Conservation (phyloP, 2,888 invertebrate genomes). For the Lysandra bellargus region DNA sequence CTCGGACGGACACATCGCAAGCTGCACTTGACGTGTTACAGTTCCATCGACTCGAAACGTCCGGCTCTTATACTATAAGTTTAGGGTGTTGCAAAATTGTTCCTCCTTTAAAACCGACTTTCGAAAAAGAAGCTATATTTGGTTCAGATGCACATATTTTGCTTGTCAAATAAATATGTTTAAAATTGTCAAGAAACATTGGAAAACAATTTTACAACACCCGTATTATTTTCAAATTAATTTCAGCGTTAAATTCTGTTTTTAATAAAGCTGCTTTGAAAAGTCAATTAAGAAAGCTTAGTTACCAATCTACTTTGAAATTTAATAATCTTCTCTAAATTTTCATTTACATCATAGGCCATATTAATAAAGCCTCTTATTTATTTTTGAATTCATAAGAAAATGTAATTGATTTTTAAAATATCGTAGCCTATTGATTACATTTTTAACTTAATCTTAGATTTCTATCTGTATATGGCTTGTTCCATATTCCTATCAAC, state of each 20-base stretch:
- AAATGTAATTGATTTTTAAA: neutral
- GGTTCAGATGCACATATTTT: neutral
- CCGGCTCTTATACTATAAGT: neutral
- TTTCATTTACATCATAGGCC: neutral
- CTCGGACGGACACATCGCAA: neutral
- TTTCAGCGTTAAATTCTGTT: neutral
- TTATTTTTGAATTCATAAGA: neutral
- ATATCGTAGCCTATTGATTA: neutral
- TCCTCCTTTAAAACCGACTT: neutral
- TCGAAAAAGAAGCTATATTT: neutral
- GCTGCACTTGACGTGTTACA: neutral
- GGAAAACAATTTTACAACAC: neutral
- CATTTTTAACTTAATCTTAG: neutral
- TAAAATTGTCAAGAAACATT: too few relatives aligned
- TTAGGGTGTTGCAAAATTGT: conserved; percentile 1
- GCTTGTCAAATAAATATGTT: neutral
- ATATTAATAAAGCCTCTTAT: neutral
- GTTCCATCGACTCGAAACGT: neutral
- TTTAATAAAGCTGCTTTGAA: conserved; percentile 4
- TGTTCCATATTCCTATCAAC: too few relatives aligned
- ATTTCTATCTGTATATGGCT: neutral
- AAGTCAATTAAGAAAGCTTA: neutral
- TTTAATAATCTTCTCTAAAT: neutral
- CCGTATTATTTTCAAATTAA: neutral
- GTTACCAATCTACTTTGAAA: neutral